Percentiles rank a stretch among this genome's conserved stretches.
phyloP scores from a whole-genome alignment of 2,797 vertebrate species.

The Etheostoma nigrum region DNA sequence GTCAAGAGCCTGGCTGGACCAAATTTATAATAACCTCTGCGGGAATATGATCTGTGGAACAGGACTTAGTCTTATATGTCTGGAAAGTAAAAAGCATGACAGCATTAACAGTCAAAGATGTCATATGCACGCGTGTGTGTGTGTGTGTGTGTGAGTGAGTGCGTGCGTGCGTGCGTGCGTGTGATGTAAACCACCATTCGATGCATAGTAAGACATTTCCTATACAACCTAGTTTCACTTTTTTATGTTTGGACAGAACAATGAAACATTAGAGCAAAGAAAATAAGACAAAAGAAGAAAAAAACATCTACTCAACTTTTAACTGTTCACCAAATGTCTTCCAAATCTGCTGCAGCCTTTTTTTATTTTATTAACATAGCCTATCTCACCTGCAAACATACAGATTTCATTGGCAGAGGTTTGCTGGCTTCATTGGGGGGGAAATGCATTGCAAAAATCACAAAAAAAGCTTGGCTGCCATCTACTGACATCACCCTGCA shows the following conservation, averaged over 20 bases:
- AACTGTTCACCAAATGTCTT: not conserved
- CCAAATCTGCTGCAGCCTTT: not conserved
- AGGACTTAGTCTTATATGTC: too few relatives aligned
- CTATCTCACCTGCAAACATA: not conserved
- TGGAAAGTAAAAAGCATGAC: not conserved
- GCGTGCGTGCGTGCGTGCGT: too few relatives aligned
- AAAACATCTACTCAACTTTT: not conserved
- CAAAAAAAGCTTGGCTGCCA: constrained; percentile 25
- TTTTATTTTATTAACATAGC: not conserved
- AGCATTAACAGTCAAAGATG: too few relatives aligned
- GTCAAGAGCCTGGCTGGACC: not conserved
- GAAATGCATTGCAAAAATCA: not conserved
- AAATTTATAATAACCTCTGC: not conserved
- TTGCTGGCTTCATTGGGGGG: not conserved
- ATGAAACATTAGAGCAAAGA: too few relatives aligned
- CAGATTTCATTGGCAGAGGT: not conserved
- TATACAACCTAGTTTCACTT: not conserved
- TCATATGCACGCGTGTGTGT: too few relatives aligned
- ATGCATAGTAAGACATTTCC: not conserved
- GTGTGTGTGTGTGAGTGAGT: too few relatives aligned
- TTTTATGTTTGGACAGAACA: not conserved
- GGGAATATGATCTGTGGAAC: too few relatives aligned
- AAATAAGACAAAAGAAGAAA: not conserved
- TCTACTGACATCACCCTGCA: not conserved
- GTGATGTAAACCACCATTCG: not conserved